phyloP scores from a whole-genome alignment of 2,888 invertebrate species.

The Spicauda simplicius region DNA sequence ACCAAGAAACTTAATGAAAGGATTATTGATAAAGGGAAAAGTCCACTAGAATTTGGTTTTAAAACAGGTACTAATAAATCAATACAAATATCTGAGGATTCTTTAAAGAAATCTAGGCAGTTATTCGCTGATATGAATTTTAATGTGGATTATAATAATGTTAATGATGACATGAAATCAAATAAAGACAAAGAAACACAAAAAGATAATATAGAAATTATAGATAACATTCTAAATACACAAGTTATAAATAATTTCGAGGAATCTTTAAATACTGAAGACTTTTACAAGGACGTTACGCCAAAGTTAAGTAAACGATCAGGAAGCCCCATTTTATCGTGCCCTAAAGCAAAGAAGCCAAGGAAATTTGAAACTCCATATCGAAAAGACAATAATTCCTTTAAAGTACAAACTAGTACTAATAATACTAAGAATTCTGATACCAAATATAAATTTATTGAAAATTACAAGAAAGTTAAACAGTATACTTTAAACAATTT shows the following conservation, averaged over 20 bases:
- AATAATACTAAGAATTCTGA: background rate
- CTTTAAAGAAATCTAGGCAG: conserved; percentile 44
- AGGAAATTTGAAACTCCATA: conserved; percentile 68
- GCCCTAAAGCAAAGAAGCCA: conserved; percentile 66
- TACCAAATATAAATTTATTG: conserved; percentile 46
- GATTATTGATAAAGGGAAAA: background rate
- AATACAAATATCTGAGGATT: conserved; percentile 56
- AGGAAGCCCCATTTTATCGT: conserved; percentile 71
- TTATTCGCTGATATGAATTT: conserved; percentile 1
- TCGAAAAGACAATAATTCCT: conserved; percentile 33
- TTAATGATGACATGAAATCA: background rate
- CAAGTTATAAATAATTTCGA: conserved; percentile 71
- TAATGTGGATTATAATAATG: background rate
- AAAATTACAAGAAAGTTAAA: conserved; percentile 65
- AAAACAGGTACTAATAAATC: conserved; percentile 57
- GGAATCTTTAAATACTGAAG: conserved; percentile 64
- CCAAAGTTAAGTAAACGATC: conserved; percentile 60
- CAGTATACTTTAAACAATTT: conserved; percentile 56
- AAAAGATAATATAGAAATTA: conserved; percentile 32
- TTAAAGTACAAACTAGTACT: conserved; percentile 43
- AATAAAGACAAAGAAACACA: background rate
- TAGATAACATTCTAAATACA: conserved; percentile 60
- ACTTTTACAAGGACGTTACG: conserved; percentile 55
- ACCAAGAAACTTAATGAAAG: background rate
- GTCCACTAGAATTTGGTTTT: conserved; percentile 46